Conservation (phyloP, 2,888 invertebrate genomes). For the Anorthoa munda region DNA sequence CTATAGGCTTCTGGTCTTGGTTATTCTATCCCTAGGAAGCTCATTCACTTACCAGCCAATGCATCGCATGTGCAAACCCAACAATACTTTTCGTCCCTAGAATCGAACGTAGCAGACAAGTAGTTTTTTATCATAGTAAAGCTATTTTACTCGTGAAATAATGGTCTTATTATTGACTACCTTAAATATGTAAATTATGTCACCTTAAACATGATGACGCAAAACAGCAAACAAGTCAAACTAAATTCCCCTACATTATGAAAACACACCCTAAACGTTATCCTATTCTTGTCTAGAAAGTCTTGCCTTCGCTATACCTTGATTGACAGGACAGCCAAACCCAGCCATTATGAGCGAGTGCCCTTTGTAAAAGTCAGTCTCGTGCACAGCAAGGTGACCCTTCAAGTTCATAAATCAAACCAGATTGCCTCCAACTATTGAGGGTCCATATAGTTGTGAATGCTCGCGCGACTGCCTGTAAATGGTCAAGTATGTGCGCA, state of each 20-base stretch:
- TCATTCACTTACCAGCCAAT: too few relatives aligned
- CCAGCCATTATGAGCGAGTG: conserved; percentile 47
- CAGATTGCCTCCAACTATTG: conserved; percentile 32
- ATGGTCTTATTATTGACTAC: neutral
- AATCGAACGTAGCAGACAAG: neutral
- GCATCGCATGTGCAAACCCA: too few relatives aligned
- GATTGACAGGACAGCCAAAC: conserved; percentile 59
- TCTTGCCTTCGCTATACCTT: conserved; percentile 22
- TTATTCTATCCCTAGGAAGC: too few relatives aligned
- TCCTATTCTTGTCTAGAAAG: conserved; percentile 18
- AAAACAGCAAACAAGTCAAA: neutral
- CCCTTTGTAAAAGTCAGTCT: conserved; percentile 40
- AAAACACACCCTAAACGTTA: conserved; percentile 12
- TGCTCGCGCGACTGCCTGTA: neutral
- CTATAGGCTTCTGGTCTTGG: too few relatives aligned
- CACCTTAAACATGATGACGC: neutral
- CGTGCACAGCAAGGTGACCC: conserved; percentile 54
- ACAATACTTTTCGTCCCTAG: too few relatives aligned
- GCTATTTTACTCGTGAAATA: neutral
- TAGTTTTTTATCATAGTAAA: neutral
- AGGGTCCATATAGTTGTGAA: neutral
- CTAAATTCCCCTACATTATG: neutral
- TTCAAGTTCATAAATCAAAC: conserved; percentile 63
- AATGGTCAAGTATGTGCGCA: too few relatives aligned
- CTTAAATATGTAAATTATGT: too few relatives aligned